These are phyloP conservation scores for Poecile montanus DNA, from an alignment of 2,797 vertebrate genomes.

Conservation along the genomic window DNA sequence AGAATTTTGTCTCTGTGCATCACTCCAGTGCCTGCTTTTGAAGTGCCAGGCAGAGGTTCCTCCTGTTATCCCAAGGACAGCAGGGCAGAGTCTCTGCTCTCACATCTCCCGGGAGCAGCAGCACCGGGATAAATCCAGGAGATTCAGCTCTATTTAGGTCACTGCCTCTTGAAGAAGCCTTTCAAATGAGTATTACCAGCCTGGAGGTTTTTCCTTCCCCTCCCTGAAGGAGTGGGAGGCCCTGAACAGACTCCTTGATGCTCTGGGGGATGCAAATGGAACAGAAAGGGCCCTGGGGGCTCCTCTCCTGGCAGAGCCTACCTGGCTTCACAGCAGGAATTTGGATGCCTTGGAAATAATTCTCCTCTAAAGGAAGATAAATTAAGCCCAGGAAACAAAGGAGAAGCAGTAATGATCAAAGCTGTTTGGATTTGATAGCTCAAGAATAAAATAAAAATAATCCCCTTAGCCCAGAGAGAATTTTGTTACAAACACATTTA, in stretches of 20 bases:
- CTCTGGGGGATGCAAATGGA: not conserved
- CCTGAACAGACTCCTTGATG: not conserved
- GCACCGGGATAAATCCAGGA: not conserved
- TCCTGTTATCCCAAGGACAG: not conserved
- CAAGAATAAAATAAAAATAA: not conserved
- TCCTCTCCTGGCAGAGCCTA: not conserved
- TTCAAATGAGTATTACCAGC: conserved; percentile 5
- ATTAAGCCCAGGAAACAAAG: not conserved
- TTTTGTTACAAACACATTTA: not conserved
- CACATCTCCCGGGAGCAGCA: not conserved
- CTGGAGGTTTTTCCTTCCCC: not conserved
- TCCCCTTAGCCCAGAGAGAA: not conserved
- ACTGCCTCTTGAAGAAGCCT: conserved; percentile 20
- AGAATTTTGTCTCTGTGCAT: not conserved
- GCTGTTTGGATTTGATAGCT: not conserved
- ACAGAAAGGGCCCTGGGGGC: not conserved
- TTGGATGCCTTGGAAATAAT: not conserved
- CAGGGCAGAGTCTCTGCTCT: not conserved
- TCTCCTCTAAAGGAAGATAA: not conserved
- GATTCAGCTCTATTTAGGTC: conserved; percentile 29
- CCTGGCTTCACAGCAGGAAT: not conserved
- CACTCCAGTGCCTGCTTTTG: not conserved
- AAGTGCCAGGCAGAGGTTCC: not conserved
- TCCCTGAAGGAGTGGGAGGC: not conserved
- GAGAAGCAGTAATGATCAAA: not conserved